phyloP scores from a whole-genome alignment of 92 coral and sea anemone species.

The Zoanthus sociatus region DNA sequence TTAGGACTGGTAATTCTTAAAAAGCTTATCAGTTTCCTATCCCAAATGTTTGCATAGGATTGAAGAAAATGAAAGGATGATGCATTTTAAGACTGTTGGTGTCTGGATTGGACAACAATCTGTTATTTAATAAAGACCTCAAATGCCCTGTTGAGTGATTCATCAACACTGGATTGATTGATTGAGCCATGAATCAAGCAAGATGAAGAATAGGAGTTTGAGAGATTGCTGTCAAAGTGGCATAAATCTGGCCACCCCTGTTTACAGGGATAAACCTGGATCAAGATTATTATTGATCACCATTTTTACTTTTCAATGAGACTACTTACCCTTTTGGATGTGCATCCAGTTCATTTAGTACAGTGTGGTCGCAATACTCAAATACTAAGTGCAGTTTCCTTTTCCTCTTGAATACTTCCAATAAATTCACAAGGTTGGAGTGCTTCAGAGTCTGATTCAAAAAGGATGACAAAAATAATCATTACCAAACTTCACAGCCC shows the following conservation, averaged over 20 bases:
- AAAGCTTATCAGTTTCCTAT: background rate
- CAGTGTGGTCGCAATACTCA: constrained; percentile 98
- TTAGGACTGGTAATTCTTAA: background rate
- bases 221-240: no score
- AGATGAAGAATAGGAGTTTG: no score
- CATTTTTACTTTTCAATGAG: background rate
- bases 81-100: background rate
- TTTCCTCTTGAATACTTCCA: constrained; percentile 90
- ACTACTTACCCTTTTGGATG: constrained; percentile 87
- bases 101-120: background rate
- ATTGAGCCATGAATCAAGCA: no score
- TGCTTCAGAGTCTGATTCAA: constrained; percentile 80
- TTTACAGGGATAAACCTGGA: background rate
- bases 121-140: background rate
- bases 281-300: background rate
- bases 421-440: constrained; percentile 88
- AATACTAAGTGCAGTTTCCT: constrained; percentile 95
- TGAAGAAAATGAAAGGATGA: background rate
- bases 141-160: background rate
- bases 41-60: background rate
- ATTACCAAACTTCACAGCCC: no score
- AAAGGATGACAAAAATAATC: background rate
- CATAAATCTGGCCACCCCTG: no score
- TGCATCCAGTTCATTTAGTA: constrained; percentile 89
- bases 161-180: background rate